Conservation (phyloP, 2,113 vertebrate genomes). For the Cinclus cinclus region DNA sequence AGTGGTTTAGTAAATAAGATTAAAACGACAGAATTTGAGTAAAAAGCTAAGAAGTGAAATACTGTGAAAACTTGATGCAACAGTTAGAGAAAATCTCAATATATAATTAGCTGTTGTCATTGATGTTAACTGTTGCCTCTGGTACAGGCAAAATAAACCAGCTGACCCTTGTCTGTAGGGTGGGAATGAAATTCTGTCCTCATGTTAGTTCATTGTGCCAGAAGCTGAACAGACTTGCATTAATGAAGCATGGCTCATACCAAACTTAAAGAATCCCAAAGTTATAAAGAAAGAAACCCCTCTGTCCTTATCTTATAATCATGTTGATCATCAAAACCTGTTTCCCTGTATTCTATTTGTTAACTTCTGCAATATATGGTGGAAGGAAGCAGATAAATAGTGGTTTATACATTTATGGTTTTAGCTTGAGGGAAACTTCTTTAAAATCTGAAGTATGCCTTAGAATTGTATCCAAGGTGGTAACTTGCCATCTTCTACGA, state of each 20-base stretch:
- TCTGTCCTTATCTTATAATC: not conserved
- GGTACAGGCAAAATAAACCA: not conserved
- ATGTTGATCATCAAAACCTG: not conserved
- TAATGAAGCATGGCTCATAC: not conserved
- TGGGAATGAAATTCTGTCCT: not conserved
- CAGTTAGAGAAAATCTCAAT: not conserved
- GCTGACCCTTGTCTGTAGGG: not conserved
- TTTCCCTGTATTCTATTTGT: not conserved
- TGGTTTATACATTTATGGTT: not conserved
- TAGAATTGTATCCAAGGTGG: not conserved
- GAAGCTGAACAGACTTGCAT: not conserved
- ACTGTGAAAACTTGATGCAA: not conserved
- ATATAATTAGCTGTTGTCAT: not conserved
- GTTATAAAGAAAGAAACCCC: not conserved
- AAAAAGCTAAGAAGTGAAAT: not conserved
- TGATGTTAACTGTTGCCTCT: not conserved
- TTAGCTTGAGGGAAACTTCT: not conserved
- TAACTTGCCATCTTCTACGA: not conserved
- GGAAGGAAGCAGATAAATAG: not conserved
- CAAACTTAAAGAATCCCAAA: not conserved
- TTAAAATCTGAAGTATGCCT: not conserved
- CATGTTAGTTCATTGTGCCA: not conserved
- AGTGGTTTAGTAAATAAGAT: not conserved
- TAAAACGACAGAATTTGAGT: not conserved
- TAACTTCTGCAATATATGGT: not conserved